Conservation (phyloP, 2,797 vertebrate species). For the Ceryle rudis region DNA sequence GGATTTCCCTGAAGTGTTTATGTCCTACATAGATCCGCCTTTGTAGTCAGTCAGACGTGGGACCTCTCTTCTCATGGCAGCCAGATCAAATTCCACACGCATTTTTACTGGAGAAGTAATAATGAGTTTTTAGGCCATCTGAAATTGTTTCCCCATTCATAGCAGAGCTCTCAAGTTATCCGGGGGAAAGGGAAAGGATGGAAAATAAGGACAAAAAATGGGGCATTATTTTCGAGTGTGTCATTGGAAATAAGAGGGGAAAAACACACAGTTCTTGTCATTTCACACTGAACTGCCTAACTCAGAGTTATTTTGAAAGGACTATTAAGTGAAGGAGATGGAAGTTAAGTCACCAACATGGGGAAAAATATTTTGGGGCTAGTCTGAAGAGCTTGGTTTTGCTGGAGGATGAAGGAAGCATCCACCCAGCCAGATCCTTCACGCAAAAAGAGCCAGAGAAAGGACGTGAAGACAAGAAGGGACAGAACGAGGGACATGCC, state of each 20-base stretch:
- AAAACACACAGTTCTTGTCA: not conserved
- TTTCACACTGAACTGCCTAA: not conserved
- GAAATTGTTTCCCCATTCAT: conserved; percentile 13
- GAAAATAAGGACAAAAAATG: not conserved
- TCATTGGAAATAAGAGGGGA: not conserved
- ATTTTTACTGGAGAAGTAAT: not conserved
- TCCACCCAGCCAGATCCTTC: not conserved
- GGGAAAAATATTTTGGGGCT: not conserved
- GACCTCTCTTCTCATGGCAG: not conserved
- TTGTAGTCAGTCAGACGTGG: not conserved
- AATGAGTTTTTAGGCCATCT: not conserved
- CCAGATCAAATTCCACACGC: not conserved
- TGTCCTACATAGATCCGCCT: not conserved
- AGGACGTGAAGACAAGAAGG: not conserved
- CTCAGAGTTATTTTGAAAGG: not conserved
- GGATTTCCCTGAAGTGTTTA: not conserved
- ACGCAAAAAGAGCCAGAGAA: not conserved
- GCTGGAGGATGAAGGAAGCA: not conserved
- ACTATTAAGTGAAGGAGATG: not conserved
- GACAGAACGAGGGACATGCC: not conserved
- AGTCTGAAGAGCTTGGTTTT: not conserved
- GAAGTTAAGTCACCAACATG: not conserved
- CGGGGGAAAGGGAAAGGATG: not conserved
- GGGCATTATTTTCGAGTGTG: not conserved
- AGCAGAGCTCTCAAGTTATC: not conserved